These are phyloP conservation scores for Drosophila quinaria DNA, from an alignment of 2,888 invertebrate genomes.

Conservation along the genomic window DNA sequence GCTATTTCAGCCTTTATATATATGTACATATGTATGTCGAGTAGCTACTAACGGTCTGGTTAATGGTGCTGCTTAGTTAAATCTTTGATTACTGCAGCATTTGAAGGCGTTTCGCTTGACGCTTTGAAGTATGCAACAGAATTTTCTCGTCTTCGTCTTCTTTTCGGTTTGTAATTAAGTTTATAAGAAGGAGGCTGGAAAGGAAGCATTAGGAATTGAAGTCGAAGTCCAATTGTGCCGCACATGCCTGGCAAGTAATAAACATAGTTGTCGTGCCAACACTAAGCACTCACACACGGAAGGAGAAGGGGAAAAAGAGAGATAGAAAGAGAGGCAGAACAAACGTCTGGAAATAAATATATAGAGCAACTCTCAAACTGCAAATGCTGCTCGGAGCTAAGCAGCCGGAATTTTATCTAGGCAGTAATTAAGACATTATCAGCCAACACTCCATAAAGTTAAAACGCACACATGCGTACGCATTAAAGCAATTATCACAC, in stretches of 20 bases:
- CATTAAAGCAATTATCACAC: conserved; percentile 79
- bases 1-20: background rate
- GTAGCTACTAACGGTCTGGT: conserved; percentile 49
- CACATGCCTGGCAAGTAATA: conserved; percentile 65
- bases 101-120: conserved; percentile 20
- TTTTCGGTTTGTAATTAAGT: conserved; percentile 66
- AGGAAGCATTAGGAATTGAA: conserved; percentile 25
- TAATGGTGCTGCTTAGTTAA: conserved; percentile 58
- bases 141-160: conserved; percentile 10
- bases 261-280: conserved; percentile 76
- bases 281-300: conserved; percentile 17
- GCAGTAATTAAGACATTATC: conserved; percentile 80
- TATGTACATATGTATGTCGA: conserved; percentile 11
- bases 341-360: conserved; percentile 31
- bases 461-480: conserved; percentile 78
- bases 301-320: background rate
- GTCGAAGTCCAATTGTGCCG: conserved; percentile 52
- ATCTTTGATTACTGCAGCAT: conserved; percentile 51
- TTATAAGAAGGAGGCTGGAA: conserved; percentile 54
- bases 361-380: conserved; percentile 32
- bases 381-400: conserved; percentile 50
- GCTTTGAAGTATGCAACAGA: conserved; percentile 51
- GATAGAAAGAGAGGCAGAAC: background rate
- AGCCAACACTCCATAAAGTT: conserved; percentile 81
- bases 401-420: conserved; percentile 75